Evolutionary conservation across 1,140 invertebrate species (phyloP), one percentile per base, ranked within the genome.

Genomic region (Drosophila watanabei): DNA sequence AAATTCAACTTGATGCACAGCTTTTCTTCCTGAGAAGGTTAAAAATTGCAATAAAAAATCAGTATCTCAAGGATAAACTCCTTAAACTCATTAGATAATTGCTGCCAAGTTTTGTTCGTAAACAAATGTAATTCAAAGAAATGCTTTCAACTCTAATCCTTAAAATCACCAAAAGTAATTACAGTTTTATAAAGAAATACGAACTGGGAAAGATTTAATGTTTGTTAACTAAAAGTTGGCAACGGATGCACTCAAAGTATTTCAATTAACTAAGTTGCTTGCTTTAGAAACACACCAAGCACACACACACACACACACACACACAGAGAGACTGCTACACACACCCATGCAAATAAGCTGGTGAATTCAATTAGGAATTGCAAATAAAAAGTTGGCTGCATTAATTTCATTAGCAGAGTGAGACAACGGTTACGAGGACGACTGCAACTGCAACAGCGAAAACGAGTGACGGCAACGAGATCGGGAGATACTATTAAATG

Each of bases 321-420:
- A n/a, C 28, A 16, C 24, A n/a, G 9, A 30, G 13, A 14, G 10
- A 20, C 37, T 49, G 13, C 24, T n/a, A n/a, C n/a, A n/a, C 56
- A 51, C 49, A 32, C 28, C 28, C 49, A 52, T 52, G 32, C 41
- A 68, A 59, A 65, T 52, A 66, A 62, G 64, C 46, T 78, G 52
- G 46, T 24, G 70, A 90, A 89, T 89, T 90, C 88, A 89, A 89
- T 89, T 89, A 89, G 71, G 88, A 73, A 90, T 82, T 56, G 75
- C 79, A 85, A 72, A 85, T 85, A 89, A 90, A 90, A 89, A 73
- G 73, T 82, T 85, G 84, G 33, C 60, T 85, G 82, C 85, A 79
- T 85, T 89, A 90, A 90, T 89, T 89, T 89, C 69, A 84, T 88
- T 88, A 89, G 66, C 79, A 56, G 65, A 60, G 46, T 57, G 68